These are phyloP conservation scores for Camelus dromedarius DNA, from an alignment of 2,113 vertebrate genomes.

Conservation along the genomic window DNA sequence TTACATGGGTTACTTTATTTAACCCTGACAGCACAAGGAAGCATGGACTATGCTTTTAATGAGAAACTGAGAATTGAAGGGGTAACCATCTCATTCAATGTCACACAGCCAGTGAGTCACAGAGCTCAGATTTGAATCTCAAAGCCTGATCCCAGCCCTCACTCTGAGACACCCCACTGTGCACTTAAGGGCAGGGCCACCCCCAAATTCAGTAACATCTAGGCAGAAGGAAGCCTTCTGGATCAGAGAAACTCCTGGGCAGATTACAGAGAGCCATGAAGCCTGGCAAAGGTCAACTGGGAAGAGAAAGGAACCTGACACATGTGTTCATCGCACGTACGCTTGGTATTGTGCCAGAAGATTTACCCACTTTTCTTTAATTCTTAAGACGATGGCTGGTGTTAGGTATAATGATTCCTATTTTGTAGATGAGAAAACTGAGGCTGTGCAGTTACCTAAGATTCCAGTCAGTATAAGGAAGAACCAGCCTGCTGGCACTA, in stretches of 20 bases:
- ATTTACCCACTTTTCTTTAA: not conserved
- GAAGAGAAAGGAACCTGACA: not conserved
- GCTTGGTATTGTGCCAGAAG: not conserved
- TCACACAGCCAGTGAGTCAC: accelerated
- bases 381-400: not conserved
- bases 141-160: not conserved
- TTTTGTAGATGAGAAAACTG: not conserved
- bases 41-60: accelerated
- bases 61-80: not conserved
- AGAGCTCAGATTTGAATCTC: not conserved
- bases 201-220: not conserved
- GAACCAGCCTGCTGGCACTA: not conserved
- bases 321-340: accelerated
- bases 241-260: not conserved
- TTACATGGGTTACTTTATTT: not conserved
- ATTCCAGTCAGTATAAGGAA: not conserved
- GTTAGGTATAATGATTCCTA: not conserved
- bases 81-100: not conserved
- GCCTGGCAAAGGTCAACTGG: not conserved
- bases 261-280: accelerated
- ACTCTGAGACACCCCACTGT: accelerated
- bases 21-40: not conserved
- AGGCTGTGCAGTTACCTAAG: not conserved
- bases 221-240: not conserved
- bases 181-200: not conserved